A percentile compares a stretch with the other conserved stretches of the same genome.
These are phyloP conservation scores for Agelastica alni DNA, from an alignment of 2,888 invertebrate genomes.

Conservation along the genomic window DNA sequence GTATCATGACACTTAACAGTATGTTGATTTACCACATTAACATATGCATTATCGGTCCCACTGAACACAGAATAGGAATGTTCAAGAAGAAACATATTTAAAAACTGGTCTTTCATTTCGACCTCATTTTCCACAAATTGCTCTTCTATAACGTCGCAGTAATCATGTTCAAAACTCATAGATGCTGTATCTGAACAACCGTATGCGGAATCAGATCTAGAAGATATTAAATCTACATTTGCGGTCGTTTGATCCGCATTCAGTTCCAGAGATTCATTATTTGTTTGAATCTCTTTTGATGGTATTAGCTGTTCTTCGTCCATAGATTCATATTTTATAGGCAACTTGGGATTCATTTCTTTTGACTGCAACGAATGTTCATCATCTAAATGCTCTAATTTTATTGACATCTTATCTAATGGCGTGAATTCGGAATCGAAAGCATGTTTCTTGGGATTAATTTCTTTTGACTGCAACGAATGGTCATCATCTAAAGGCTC, in stretches of 20 bases:
- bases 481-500: neutral
- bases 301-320: no score
- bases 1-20: constrained; percentile 3
- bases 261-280: constrained; percentile 1
- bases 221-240: constrained; percentile 13
- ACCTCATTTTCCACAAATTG: constrained; percentile 22
- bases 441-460: neutral
- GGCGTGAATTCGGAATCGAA: constrained; percentile 6
- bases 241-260: constrained; percentile 11
- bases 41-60: constrained; percentile 26
- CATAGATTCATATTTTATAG: no score
- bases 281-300: no score
- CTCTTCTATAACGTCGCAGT: constrained; percentile 37
- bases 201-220: constrained; percentile 22
- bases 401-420: constrained; percentile 1
- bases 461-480: neutral
- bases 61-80: constrained; percentile 41
- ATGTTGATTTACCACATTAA: constrained; percentile 8
- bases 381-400: neutral
- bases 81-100: constrained; percentile 30
- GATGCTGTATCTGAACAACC: constrained; percentile 23
- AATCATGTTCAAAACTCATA: constrained; percentile 43
- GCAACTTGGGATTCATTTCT: neutral
- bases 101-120: constrained; percentile 10
- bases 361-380: neutral